Base-by-base conservation (phyloP, 2,797 vertebrate genomes). In the Toxotes lorentzi region DNA sequence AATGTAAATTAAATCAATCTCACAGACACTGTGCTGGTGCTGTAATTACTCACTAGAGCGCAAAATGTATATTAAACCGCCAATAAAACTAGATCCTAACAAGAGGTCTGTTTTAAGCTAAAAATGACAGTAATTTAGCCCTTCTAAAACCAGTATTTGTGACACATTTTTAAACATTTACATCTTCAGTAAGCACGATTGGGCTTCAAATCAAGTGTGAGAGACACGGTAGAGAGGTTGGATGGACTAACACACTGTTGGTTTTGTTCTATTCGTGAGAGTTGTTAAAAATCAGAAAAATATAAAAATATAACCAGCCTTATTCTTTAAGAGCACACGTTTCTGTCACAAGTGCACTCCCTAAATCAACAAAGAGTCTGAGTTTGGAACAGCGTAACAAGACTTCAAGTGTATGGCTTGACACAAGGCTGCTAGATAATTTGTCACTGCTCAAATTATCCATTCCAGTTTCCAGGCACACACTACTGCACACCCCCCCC, bases 381-480 rank as follows among this genome's bases (percentile, higher is more conserved):
- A 56, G 48, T 43, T 70, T 56, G 47, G 32, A 81, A 57, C 65
- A 78, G 50, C 41, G 24, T n/a, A 53, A 70, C 62, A 76, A 54
- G 14, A 68, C 23, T 50, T 76, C 2, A 68, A 79, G 60, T 65
- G 38, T 80, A 71, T 56, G 64, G 58, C 77, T 78, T 83, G 70
- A 76, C 73, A 80, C 24, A 0, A 75, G 58, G 51, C 78, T 27
- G 62, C 45, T 67, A 61, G 88, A 91, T 91, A 86, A 92, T 89
- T 90, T 89, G 80, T 65, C 58, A 41, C 30, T 54, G 71, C 70
- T 87, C 80, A 91, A 91, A 90, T 92, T 83, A 93, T 89, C 86
- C 56, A 40, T 19, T 59, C 53, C 48, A 70, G 57, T 79, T 83
- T 86, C 38, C 53, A 76, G 60, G 48, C 74, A 86, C 79, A 83